Evolutionary conservation across 2,888 invertebrate genomes (phyloP).

Genomic region (Dysmachus trigonus): DNA sequence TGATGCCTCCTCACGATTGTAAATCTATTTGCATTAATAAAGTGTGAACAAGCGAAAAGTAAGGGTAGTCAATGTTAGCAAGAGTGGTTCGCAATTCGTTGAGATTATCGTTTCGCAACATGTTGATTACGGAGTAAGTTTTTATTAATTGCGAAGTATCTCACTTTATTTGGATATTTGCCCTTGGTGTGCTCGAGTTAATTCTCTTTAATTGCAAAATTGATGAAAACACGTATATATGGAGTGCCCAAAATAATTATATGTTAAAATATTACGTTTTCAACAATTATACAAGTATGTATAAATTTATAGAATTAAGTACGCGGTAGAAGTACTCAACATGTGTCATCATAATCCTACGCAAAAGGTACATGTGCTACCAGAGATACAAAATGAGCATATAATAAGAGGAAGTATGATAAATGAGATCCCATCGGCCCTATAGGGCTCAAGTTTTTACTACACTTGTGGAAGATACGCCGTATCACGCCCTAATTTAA

Average conservation of each 20-base stretch:
- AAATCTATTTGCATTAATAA: not conserved
- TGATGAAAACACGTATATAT: not conserved
- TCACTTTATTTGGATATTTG: not conserved
- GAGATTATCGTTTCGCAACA: not conserved
- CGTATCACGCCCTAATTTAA: not conserved
- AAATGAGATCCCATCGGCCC: not conserved
- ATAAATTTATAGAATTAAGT: not conserved
- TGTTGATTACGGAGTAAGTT: not conserved
- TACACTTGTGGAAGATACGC: not conserved
- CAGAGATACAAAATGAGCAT: not conserved
- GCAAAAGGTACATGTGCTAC: not conserved
- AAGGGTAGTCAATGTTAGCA: not conserved
- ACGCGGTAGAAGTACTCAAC: not conserved
- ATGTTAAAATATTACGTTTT: not conserved
- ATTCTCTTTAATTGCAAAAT: not conserved
- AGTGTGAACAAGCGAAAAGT: not conserved
- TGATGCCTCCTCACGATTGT: not conserved
- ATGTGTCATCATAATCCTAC: not conserved
- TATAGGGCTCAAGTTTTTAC: not conserved
- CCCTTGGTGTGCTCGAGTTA: not conserved
- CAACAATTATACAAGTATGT: not conserved
- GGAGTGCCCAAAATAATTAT: not conserved
- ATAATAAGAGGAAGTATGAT: not conserved
- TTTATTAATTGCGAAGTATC: not conserved
- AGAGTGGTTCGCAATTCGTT: not conserved